Conservation (phyloP, 2,113 vertebrate species). For the Orthonyx spaldingii region DNA sequence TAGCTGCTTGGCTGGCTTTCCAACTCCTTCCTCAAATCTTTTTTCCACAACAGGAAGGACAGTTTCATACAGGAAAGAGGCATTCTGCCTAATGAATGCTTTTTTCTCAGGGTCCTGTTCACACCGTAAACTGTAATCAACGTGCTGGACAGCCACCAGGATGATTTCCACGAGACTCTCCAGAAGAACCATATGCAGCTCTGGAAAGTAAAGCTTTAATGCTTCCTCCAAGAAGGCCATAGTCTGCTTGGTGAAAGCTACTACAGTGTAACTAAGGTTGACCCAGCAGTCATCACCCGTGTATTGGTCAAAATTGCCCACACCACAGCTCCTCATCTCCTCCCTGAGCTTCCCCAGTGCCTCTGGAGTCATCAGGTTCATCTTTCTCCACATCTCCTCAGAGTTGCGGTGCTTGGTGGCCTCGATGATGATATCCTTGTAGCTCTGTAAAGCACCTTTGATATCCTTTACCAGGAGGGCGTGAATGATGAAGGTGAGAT, state of each 20-base stretch:
- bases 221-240: slow-evolving; percentile 97
- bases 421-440: slow-evolving; percentile 96
- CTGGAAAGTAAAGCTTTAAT: slow-evolving; percentile 92
- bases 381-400: slow-evolving; percentile 96
- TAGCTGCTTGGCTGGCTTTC: slow-evolving; percentile 94
- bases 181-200: slow-evolving; percentile 95
- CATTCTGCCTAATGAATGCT: slow-evolving; percentile 89
- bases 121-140: slow-evolving; percentile 96
- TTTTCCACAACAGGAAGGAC: slow-evolving; percentile 95
- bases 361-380: slow-evolving; percentile 98
- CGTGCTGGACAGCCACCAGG: slow-evolving; percentile 93
- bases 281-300: slow-evolving; percentile 98
- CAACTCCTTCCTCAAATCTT: slow-evolving; percentile 91
- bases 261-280: slow-evolving; percentile 95
- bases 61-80: slow-evolving; percentile 91
- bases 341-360: slow-evolving; percentile 90
- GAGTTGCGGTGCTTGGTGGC: slow-evolving; percentile 98
- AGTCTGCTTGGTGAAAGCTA: slow-evolving; percentile 97
- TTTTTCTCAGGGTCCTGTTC: slow-evolving; percentile 97
- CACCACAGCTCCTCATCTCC: slow-evolving; percentile 89
- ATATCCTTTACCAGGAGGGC: slow-evolving; percentile 92
- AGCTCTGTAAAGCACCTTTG: slow-evolving; percentile 86
- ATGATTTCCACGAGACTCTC: slow-evolving; percentile 95
- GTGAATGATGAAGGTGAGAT: slow-evolving; percentile 94
- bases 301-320: slow-evolving; percentile 88